Base-by-base conservation (phyloP, 2,888 invertebrate genomes). In the Drosophila glabriapex region DNA sequence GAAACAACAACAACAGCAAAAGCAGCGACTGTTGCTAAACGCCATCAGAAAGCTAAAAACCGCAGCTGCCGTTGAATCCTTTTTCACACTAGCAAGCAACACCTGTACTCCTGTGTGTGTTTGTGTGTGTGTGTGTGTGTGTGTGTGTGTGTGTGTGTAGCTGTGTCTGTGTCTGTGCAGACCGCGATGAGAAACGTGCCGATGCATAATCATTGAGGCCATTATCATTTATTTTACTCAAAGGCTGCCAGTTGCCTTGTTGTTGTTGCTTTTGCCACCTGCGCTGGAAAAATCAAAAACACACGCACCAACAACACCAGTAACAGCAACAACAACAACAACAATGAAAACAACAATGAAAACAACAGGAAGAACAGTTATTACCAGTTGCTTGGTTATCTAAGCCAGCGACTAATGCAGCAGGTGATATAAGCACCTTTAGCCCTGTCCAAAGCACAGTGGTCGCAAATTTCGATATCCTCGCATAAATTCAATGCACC, bases 161-260 rank as follows among this genome's bases (percentile, higher is more conserved):
- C 22, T 46, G 46, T 50, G 43, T 62, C 43, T 46, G 46, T 50
- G 39, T 62, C 53, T 62, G 72, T 78, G 78, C 68, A 66, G 72
- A 69, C 78, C 82, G 78, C 85, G 85, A 88, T 88, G 88, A 84
- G 88, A 88, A 91, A 92, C 92, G 92, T 92, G 92, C 91, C 91
- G 91, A 91, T 91, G 92, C 92, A 92, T 92, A 91, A 91, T 91
- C 87, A 88, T 89, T 88, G 87, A 74, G 83, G 87, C 84, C 81
- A 90, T 91, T 91, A 91, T 90, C 91, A 88, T 91, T 86, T 86
- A 86, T 90, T 90, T 85, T 84, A 82, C 76, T 80, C 87, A 83
- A 88, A 87, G 74, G 76, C 69, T 65, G 73, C 64, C 43, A 9
- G 25, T 39, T 39, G 39, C 28, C 55, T 3, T 37, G 35, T 19